phyloP scores from a whole-genome alignment of 1,140 invertebrate genomes.

The Rhynchophorus ferrugineus region DNA sequence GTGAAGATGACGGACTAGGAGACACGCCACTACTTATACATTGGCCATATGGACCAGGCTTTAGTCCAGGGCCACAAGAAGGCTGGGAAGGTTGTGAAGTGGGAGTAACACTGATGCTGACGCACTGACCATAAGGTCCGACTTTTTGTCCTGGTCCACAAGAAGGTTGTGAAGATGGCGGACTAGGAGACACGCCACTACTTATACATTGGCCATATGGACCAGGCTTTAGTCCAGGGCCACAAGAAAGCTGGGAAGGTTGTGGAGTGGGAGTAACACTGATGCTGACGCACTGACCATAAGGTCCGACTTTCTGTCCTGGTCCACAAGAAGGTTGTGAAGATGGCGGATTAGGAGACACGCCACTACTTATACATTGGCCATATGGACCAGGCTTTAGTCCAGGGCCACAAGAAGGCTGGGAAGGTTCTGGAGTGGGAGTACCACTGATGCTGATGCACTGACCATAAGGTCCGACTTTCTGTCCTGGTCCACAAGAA shows the following conservation, averaged over 20 bases:
- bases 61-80: not conserved
- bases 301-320: not conserved
- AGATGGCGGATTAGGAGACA: not conserved
- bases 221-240: not conserved
- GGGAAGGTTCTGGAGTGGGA: too few relatives aligned
- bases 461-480: not conserved
- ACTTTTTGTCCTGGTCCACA: not conserved
- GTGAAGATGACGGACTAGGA: not conserved
- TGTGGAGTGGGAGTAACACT: not conserved
- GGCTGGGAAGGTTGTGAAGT: too few relatives aligned
- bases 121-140: not conserved
- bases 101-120: not conserved
- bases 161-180: not conserved
- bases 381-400: not conserved
- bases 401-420: not conserved
- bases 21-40: not conserved
- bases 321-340: not conserved
- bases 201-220: not conserved
- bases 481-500: not conserved
- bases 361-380: not conserved
- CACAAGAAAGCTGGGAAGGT: not conserved
- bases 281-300: not conserved
- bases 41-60: not conserved
- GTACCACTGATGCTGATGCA: not conserved
- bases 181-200: not conserved